Conservation (phyloP, 1,140 invertebrate species). For the Temnothorax nylanderi region DNA sequence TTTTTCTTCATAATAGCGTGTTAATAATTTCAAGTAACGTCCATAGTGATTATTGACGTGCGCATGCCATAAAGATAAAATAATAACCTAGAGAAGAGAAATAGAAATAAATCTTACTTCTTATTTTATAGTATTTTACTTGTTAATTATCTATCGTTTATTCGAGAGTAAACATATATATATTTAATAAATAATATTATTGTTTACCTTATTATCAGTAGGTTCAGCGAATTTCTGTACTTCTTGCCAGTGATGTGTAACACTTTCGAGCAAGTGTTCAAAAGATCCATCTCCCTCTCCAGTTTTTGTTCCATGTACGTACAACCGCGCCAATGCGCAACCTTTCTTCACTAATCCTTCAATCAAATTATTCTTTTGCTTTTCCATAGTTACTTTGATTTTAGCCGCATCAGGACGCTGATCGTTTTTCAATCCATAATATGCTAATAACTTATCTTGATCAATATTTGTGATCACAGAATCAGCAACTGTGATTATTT, state of each 20-base stretch:
- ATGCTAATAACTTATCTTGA: conserved; percentile 90
- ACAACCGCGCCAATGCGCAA: conserved; percentile 89
- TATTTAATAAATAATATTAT: not conserved
- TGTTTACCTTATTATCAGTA: conserved; percentile 90
- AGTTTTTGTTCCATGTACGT: conserved; percentile 82
- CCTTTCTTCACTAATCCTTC: conserved; percentile 93
- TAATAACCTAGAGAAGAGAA: conserved; percentile 87
- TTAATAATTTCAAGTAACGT: conserved; percentile 91
- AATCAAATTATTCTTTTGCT: conserved; percentile 91
- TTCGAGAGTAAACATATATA: not conserved
- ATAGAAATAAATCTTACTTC: conserved; percentile 6
- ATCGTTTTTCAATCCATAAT: conserved; percentile 93
- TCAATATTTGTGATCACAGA: conserved; percentile 91
- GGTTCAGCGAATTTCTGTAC: conserved; percentile 93
- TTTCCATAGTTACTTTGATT: conserved; percentile 94
- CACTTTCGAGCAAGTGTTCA: conserved; percentile 85
- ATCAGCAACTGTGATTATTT: conserved; percentile 88
- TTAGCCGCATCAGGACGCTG: conserved; percentile 91
- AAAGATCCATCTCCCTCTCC: conserved; percentile 76
- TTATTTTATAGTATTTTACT: not conserved
- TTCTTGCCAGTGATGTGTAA: conserved; percentile 89
- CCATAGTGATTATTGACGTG: conserved; percentile 92
- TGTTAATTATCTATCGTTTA: conserved; percentile 26
- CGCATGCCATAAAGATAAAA: conserved; percentile 93
- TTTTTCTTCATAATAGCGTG: conserved; percentile 93